Evolutionary conservation across 2,113 vertebrate genomes (phyloP).

Genomic region (Apus apus): DNA sequence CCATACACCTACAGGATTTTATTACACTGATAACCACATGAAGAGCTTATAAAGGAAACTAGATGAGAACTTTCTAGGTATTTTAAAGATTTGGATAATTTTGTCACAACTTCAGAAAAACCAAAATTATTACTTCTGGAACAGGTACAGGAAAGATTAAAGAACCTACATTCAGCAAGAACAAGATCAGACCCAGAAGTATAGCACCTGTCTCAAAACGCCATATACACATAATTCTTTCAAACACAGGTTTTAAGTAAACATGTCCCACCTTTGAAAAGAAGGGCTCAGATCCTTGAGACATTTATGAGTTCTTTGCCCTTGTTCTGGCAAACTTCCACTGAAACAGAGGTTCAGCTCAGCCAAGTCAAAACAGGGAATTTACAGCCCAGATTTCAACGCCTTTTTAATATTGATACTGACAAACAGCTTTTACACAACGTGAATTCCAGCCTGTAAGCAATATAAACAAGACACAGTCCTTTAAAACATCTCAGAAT

Average conservation of each 20-base stretch:
- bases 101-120: neutral
- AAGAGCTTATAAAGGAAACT: neutral
- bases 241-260: neutral
- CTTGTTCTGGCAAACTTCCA: neutral
- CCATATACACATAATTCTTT: fast-evolving
- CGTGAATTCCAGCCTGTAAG: neutral
- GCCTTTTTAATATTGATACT: neutral
- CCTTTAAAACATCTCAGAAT: neutral
- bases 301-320: neutral
- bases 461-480: neutral
- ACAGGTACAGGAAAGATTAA: neutral
- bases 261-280: neutral
- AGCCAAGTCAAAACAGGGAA: neutral
- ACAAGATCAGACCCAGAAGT: neutral
- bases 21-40: neutral
- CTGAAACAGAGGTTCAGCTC: neutral
- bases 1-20: neutral
- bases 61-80: neutral
- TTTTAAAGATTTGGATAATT: neutral
- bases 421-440: neutral
- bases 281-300: neutral
- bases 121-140: neutral
- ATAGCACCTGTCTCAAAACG: fast-evolving
- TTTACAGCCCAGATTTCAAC: neutral
- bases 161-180: neutral